A percentile compares a stretch with the other conserved stretches of the same genome.
Evolutionary conservation across 1,140 invertebrate genomes (phyloP).

Genomic region (Calliphora vicina): DNA sequence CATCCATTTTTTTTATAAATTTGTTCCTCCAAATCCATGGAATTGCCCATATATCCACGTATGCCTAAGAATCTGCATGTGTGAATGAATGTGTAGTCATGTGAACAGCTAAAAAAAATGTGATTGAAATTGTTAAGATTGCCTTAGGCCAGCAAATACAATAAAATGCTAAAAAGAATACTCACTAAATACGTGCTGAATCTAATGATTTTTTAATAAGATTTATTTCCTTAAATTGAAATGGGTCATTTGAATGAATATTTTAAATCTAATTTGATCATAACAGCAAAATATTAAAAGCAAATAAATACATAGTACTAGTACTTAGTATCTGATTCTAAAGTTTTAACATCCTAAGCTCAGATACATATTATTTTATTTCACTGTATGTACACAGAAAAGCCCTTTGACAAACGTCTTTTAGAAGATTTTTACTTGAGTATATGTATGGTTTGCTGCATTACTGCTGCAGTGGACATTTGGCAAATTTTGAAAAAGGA

Average conservation of each 20-base stretch:
- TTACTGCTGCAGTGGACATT: background rate
- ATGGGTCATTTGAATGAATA: background rate
- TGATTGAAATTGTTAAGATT: constrained; percentile 1
- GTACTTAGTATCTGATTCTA: no score
- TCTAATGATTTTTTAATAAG: background rate
- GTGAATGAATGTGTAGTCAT: no score
- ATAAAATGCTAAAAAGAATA: no score
- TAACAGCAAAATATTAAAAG: background rate
- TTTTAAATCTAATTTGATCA: background rate
- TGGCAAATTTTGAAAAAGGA: background rate
- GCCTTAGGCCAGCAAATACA: background rate
- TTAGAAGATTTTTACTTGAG: background rate
- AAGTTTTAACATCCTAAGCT: no score
- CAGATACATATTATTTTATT: no score
- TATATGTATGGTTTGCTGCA: background rate
- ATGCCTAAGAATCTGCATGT: no score
- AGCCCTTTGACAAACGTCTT: background rate
- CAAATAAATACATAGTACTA: background rate
- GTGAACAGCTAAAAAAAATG: no score
- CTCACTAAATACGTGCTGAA: background rate
- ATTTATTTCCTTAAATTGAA: background rate
- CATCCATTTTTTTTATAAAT: no score
- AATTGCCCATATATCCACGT: no score
- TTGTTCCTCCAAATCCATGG: no score
- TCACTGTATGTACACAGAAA: no score